Evolutionary conservation across 2,113 vertebrate genomes (phyloP).

Genomic region (Gymnarchus niloticus): DNA sequence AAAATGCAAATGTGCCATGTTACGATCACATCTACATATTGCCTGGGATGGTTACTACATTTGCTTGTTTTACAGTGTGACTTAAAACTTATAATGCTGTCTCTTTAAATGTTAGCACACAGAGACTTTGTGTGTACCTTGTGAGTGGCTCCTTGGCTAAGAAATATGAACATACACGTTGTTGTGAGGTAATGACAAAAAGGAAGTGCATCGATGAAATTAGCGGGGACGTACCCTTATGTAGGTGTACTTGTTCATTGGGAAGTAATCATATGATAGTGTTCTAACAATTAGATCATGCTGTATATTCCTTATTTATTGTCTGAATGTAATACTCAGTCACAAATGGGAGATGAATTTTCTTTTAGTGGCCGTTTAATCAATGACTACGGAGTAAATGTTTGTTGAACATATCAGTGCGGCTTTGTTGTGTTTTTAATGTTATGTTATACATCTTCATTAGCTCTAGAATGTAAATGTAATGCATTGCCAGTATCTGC

Average conservation of each 20-base stretch:
- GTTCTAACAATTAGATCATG: no score
- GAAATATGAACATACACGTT: no score
- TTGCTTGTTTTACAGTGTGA: no score
- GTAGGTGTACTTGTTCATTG: background rate
- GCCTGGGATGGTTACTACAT: no score
- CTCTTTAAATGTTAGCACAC: no score
- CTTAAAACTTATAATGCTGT: no score
- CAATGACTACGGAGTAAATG: background rate
- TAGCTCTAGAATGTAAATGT: no score
- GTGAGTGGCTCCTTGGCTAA: background rate
- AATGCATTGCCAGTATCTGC: background rate
- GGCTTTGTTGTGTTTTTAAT: background rate
- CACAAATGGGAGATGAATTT: background rate
- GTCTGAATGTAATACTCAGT: background rate
- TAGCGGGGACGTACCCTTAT: background rate
- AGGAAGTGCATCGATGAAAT: background rate
- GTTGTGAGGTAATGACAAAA: background rate
- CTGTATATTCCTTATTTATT: background rate
- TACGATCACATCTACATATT: no score
- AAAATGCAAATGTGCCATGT: no score
- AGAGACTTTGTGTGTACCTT: background rate
- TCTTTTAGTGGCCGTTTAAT: background rate
- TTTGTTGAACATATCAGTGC: background rate
- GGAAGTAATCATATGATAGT: background rate
- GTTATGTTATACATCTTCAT: no score